A percentile compares a stretch with the other conserved stretches of the same genome.
These are phyloP conservation scores for Megaceryle alcyon DNA, from an alignment of 2,797 vertebrate genomes.

Conservation along the genomic window DNA sequence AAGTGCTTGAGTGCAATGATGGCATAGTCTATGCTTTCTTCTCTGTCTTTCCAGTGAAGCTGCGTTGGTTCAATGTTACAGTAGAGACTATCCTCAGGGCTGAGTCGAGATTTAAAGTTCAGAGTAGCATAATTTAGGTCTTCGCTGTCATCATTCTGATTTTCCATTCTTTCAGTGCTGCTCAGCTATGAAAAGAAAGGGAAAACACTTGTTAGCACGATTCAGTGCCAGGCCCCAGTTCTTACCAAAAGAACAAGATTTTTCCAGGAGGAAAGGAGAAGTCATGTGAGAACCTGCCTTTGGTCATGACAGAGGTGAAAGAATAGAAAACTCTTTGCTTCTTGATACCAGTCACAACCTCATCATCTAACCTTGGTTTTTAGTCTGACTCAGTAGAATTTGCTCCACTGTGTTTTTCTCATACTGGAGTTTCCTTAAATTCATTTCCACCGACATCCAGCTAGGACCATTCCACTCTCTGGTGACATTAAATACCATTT, in stretches of 20 bases:
- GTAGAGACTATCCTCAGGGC: neutral
- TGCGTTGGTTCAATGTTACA: neutral
- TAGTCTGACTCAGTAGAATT: neutral
- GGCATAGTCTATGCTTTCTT: slow-evolving; percentile 8
- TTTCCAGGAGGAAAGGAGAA: neutral
- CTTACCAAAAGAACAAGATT: neutral
- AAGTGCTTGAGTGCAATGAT: neutral
- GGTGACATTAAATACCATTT: neutral
- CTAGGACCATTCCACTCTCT: neutral
- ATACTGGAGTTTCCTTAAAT: neutral
- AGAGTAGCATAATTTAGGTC: neutral
- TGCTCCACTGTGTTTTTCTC: neutral
- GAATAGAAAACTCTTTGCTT: neutral
- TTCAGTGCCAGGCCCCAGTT: neutral
- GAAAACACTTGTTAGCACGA: neutral
- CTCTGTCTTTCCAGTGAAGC: neutral
- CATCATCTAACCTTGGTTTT: neutral
- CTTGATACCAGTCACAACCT: neutral
- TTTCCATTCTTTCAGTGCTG: neutral
- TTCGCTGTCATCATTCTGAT: neutral
- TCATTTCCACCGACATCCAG: neutral
- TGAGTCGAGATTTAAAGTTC: neutral
- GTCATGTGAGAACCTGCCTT: neutral
- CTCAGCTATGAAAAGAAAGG: neutral
- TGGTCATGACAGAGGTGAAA: neutral